Base-by-base conservation (phyloP, 2,888 invertebrate genomes). In the Altica lythri region DNA sequence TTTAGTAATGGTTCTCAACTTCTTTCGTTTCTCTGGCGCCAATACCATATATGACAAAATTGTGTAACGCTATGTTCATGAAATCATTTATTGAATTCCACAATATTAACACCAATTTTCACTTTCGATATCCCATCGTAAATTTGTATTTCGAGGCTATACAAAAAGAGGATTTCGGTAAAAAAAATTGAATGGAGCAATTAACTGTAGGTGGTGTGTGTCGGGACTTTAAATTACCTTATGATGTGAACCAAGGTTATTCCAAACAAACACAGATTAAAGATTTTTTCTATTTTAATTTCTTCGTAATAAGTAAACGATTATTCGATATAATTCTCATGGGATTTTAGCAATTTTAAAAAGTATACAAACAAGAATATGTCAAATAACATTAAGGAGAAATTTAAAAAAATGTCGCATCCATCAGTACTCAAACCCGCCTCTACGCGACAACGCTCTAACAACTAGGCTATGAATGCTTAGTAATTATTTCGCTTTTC, bases 91-190 rank as follows among this genome's bases (percentile, higher is more conserved):
- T 49, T 40, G 32, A 49, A 49, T 48, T 37, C 49, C 30, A 49
- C 49, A 49, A 49, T 49, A 49, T 49, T 49, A 49, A 49, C 49
- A 49, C 49, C 49, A 49, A 49, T 49, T 49, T 49, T 49, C 40
- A 49, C 49, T 49, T 49, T 49, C 49, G 40, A 49, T 49, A 49
- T 49, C 49, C 49, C 49, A 49, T 49, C 49, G 40, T 49, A 49
- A 49, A 49, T 49, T 49, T 46, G 10, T 25, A 22, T 46, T 46
- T 49, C 49, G 49, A 49, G 49, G 49, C 30, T 49, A 30, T 19
- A 40, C 40, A 30, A 37, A 42, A 38, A 18, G 16, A 17, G 18
- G 16, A 37, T 37, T 38, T 34, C 34, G 34, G 34, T 10, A 16
- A 34, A 34, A 34, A 34, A 4, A 34, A 6, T 34, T 34, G 34